Conservation (phyloP, 2,113 vertebrate species). For the Mus spicilegus region DNA sequence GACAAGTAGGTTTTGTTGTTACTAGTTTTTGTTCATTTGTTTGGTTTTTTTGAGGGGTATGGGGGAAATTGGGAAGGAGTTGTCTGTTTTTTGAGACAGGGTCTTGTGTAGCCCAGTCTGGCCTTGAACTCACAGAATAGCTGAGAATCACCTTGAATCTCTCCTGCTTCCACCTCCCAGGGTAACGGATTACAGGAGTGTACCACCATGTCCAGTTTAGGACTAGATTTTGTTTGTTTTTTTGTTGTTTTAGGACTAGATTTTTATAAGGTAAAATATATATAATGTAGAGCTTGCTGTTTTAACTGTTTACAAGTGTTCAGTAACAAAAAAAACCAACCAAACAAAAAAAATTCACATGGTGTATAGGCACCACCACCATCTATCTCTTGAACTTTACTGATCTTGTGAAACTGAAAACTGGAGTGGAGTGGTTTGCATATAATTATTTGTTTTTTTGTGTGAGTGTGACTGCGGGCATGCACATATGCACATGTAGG, state of each 20-base stretch:
- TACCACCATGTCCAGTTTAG: neutral
- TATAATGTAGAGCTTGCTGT: neutral
- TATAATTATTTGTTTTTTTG: neutral
- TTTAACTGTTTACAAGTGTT: neutral
- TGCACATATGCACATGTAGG: neutral
- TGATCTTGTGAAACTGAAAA: neutral
- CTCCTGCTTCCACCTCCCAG: neutral
- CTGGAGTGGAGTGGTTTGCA: neutral
- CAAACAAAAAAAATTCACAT: neutral
- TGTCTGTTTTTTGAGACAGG: neutral
- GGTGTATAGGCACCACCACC: too few relatives aligned
- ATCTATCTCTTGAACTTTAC: neutral
- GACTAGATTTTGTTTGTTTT: neutral
- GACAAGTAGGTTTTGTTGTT: neutral
- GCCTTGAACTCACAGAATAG: neutral
- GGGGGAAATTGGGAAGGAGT: neutral
- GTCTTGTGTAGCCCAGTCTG: neutral
- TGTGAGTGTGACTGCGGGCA: neutral
- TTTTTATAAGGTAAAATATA: neutral
- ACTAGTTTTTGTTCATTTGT: neutral
- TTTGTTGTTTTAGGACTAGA: neutral
- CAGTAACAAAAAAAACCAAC: neutral
- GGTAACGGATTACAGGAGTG: neutral
- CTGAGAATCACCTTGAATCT: neutral
- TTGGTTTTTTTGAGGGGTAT: neutral